phyloP scores from a whole-genome alignment of 2,888 invertebrate genomes.

The Lutraria lutraria region DNA sequence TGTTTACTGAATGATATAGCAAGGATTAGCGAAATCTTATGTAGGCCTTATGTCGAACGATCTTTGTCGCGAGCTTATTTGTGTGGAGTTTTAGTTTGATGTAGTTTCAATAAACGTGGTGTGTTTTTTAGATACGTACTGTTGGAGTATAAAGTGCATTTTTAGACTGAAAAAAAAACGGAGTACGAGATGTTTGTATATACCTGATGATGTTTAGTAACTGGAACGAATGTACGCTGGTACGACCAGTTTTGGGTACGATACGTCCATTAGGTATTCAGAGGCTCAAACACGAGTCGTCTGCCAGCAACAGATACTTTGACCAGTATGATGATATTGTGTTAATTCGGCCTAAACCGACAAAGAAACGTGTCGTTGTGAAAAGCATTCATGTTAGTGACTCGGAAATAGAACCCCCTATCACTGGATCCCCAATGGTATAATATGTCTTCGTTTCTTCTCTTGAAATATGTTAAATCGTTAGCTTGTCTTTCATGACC shows the following conservation, averaged over 20 bases:
- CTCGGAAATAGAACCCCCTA: constrained; percentile 43
- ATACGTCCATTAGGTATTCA: background rate
- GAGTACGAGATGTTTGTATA: background rate
- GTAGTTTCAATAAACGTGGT: background rate
- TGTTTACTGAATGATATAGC: constrained; percentile 6
- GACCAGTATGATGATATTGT: constrained; percentile 54
- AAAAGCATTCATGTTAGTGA: constrained; percentile 22
- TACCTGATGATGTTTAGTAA: background rate
- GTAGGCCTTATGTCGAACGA: background rate
- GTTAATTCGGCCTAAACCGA: constrained; percentile 53
- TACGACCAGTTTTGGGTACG: background rate
- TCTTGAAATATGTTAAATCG: background rate
- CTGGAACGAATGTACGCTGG: background rate
- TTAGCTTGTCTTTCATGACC: too few species aligned
- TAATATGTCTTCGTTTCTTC: background rate
- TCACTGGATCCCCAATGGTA: constrained; percentile 61
- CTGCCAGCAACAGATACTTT: constrained; percentile 18
- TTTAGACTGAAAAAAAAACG: background rate
- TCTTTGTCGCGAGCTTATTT: background rate
- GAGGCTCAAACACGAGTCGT: background rate
- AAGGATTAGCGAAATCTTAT: background rate
- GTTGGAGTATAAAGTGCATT: too few species aligned
- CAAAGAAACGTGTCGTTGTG: constrained; percentile 45
- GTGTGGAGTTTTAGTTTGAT: background rate
- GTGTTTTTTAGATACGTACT: background rate